These are phyloP conservation scores for human (Homo sapiens) DNA, from an alignment of 2,113 vertebrate genomes.

Conservation along the genomic window GRCh38 chr22:21475501-21476000, in stretches of 20 bases:
- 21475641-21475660: not conserved
- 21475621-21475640: not conserved
- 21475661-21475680: not conserved
- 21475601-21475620: not conserved
- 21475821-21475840: not conserved
- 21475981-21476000: conserved; percentile 71
- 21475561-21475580: not conserved
- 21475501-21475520: accelerated
- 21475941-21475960: not conserved
- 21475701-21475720: not conserved
- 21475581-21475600: not conserved
- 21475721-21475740: not conserved
- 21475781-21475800: not conserved
- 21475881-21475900: not conserved
- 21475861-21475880: not conserved
- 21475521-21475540: not conserved
- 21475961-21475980: too few relatives aligned
- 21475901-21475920: not conserved
- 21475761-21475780: not conserved
- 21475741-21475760: not conserved
- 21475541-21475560: not conserved
- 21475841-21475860: not conserved
- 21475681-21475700: not conserved
- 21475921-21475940: not conserved
- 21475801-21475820: not conserved